Base-by-base conservation (phyloP, 2,888 invertebrate genomes). In the Achlya flavicornis region DNA sequence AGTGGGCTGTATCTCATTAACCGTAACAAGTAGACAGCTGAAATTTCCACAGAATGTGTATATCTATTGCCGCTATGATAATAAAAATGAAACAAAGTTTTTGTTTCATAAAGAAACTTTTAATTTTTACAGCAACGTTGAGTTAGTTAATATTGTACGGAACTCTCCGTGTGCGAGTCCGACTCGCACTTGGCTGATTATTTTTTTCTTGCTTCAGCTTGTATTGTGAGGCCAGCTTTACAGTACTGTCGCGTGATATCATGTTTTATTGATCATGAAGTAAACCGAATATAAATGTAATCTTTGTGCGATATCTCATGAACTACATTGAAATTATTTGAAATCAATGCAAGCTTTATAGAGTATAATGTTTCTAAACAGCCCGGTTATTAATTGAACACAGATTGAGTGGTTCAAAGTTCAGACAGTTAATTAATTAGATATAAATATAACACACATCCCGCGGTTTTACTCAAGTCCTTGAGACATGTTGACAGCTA, bases 211-310 rank as follows among this genome's bases (percentile, higher is more conserved):
- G 5, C 14, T 46, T 46, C n/a, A 46, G 46, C 46, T 46, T n/a
- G n/a, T n/a, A 46, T n/a, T 46, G 46, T 0, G 5, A n/a, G 46
- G n/a, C n/a, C 46, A 46, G 46, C 46, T 7, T 46, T 46, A 46
- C 7, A 6, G 6, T n/a, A 5, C 3, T 10, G 7, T 19, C 19
- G 53, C 53, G 53, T 53, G 46, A 19, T 53, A 53, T 10, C 53
- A 53, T 46, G n/a, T 53, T 48, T 53, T 53, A 19, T 53, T 53
- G 53, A 53, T 53, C 53, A 53, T 53, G n/a, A 53, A 53, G n/a
- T 53, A 53, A 53, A 53, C 16, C 19, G 4, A 16, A 19, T 53
- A 53, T 10, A 53, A 10, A 48, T 48, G n/a, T 7, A 19, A 53
- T 53, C 19, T 53, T 10, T 53, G 19, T 53, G 19, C 16, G 19